Evolutionary conservation across 2,888 invertebrate genomes (phyloP).

Genomic region (Marronus borbonicus): DNA sequence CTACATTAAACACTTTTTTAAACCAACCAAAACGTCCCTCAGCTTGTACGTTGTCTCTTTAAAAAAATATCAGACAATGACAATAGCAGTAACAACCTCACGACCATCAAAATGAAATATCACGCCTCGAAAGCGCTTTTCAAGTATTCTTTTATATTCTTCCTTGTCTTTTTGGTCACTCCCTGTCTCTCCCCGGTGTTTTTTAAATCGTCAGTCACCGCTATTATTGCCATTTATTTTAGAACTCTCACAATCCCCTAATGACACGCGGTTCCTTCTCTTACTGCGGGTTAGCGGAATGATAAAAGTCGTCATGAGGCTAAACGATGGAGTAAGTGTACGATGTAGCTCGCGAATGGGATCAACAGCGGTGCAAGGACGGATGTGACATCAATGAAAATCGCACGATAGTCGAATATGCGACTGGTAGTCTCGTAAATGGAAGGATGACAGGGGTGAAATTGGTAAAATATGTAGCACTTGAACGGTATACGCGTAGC

Average conservation of each 20-base stretch:
- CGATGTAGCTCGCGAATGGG: neutral
- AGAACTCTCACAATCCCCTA: conserved; percentile 15
- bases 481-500: conserved; percentile 33
- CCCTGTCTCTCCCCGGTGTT: neutral
- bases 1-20: too few relatives aligned
- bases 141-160: conserved; percentile 23
- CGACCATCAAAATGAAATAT: conserved; percentile 25
- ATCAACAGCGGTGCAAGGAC: neutral
- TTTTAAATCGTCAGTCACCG: neutral
- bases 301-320: conserved; percentile 1
- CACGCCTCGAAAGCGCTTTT: conserved; percentile 31
- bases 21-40: neutral
- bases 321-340: conserved; percentile 29
- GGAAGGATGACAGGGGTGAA: conserved; percentile 46
- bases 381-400: conserved; percentile 31
- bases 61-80: conserved; percentile 6
- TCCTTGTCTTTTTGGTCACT: neutral
- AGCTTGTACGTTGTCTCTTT: neutral
- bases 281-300: neutral
- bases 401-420: conserved; percentile 39
- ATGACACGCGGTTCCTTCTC: conserved; percentile 17
- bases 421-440: conserved; percentile 39
- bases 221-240: conserved; percentile 1
- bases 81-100: conserved; percentile 14
- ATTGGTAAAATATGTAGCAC: conserved; percentile 50